Evolutionary conservation across 2,797 vertebrate genomes (phyloP), one percentile per base, ranked within the genome.

Genomic region (Malurus leucopterus): DNA sequence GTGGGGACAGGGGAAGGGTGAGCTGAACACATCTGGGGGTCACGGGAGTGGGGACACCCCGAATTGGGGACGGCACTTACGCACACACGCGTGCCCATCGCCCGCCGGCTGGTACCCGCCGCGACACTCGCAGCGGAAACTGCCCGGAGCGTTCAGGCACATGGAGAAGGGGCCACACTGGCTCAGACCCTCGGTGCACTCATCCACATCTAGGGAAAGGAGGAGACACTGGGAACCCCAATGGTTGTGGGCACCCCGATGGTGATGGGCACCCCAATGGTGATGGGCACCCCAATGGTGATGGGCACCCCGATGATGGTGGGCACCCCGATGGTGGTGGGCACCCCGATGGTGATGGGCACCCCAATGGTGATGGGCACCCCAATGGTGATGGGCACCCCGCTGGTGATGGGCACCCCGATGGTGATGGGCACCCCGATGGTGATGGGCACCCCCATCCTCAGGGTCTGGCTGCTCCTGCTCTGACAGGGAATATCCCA

Each of bases 121-220:
- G 88, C 91, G 97, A 88, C 99, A 99, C 81, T 97, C 98, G 62
- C 99, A 99, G 72, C 96, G 96, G 95, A 98, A 97, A 94, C 97
- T 98, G 10, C 99, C 98, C 0, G 96, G 97, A 29, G 95, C 44
- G 86, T 99, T 99, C 77, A 98, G 44, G 50, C 99, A 99, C 80
- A 97, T 26, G 8, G 98, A 90, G 70, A 98, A 97, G 83, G 97
- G 95, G 3, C 98, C 97, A 1, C 99, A 99, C 32, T 83, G 95
- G 93, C 98, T 98, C 22, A 96, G 97, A 51, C 97, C 97, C 36
- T 98, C 97, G 2, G 62, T 41, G n/a, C 99, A 99, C 89, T 99
- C 98, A 2, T 99, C 98, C 18, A 98, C 68, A n/a, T 99, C 99
- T 99, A 65, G 27, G 84, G 55, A n/a, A 32, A 73, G 9, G 15